Evolutionary conservation across 23 tunicate genomes (phyloP).

Genomic region (Clavelina lepadiformis): DNA sequence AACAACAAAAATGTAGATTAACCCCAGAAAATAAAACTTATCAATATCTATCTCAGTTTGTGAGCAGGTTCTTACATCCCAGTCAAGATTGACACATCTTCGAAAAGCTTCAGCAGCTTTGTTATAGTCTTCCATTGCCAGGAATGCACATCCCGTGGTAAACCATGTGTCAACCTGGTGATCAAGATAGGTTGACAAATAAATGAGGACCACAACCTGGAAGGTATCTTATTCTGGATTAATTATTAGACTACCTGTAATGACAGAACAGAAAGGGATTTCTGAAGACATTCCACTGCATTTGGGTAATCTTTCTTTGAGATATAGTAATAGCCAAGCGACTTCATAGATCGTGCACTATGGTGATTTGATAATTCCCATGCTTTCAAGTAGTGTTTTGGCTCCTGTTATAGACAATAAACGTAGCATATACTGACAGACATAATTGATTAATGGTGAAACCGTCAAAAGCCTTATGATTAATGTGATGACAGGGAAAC

Average conservation of each 20-base stretch:
- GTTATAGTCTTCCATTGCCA: slow-evolving; percentile 45
- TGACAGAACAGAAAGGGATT: slow-evolving; percentile 40
- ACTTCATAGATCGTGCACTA: slow-evolving; percentile 71
- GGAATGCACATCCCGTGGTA: slow-evolving; percentile 72
- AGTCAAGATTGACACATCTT: slow-evolving; percentile 79
- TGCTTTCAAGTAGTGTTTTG: slow-evolving; percentile 55
- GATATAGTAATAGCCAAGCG: slow-evolving; percentile 60
- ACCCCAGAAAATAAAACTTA: neutral
- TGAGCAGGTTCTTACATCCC: slow-evolving; percentile 84
- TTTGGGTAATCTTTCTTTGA: slow-evolving; percentile 56
- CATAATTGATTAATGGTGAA: too few species aligned
- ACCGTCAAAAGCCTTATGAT: too few species aligned
- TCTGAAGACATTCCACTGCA: slow-evolving; percentile 81
- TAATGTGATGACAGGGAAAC: too few species aligned
- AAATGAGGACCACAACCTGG: too few species aligned
- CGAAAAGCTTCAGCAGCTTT: slow-evolving; percentile 75
- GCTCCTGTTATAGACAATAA: too few species aligned
- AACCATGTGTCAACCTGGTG: slow-evolving; percentile 82
- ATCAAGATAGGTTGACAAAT: too few species aligned
- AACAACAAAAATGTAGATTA: neutral
- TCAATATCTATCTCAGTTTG: neutral
- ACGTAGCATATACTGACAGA: too few species aligned
- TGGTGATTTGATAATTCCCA: slow-evolving; percentile 71
- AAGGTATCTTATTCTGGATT: too few species aligned
- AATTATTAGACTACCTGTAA: slow-evolving; percentile 32